Base-by-base conservation (phyloP, 2,113 vertebrate species). In the Maccullochella peelii region DNA sequence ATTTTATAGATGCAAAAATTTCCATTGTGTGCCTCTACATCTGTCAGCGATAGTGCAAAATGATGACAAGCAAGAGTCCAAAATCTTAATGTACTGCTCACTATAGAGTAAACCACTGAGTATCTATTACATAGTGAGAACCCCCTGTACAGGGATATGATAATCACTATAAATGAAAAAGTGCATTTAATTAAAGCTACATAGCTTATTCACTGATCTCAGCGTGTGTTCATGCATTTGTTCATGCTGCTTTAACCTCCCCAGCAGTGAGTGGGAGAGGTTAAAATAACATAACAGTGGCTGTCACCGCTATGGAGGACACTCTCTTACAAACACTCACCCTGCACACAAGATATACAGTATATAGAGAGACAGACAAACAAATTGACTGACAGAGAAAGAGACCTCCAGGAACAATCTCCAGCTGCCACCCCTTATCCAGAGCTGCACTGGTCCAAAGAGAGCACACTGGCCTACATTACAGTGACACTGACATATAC, bases 391-490 rank as follows among this genome's bases (percentile, higher is more conserved):
- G 86, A 86, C 61, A 84, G 66, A 77, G 76, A 77, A 57, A 83
- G 68, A 85, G 82, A 89, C 84, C 79, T 86, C 71, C 76, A 86
- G 83, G 77, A 89, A 88, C 85, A 88, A 86, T 77, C 40, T 86
- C 66, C 79, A 89, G 79, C 80, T 85, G 75, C 75, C 77, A 73
- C 36, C 68, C 54, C 74, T 79, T 83, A 76, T 87, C 72, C 72
- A 68, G 76, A 85, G 74, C 80, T 78, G 79, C 62, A 78, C 58
- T 79, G 81, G 49, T 84, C 70, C 33, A 81, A 73, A 77, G 66
- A 87, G 84, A 89, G 78, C 76, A 82, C 72, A 40, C 66, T 87
- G 84, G 84, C 86, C 91, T 88, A 91, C 85, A 90, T 90, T 90
- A 79, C 68, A 87, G 61, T 89, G 85, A 90, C 84, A 82, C 47